These are phyloP conservation scores for Drosophila virilis DNA, from an alignment of 1,140 invertebrate genomes.

Conservation along the genomic window DNA sequence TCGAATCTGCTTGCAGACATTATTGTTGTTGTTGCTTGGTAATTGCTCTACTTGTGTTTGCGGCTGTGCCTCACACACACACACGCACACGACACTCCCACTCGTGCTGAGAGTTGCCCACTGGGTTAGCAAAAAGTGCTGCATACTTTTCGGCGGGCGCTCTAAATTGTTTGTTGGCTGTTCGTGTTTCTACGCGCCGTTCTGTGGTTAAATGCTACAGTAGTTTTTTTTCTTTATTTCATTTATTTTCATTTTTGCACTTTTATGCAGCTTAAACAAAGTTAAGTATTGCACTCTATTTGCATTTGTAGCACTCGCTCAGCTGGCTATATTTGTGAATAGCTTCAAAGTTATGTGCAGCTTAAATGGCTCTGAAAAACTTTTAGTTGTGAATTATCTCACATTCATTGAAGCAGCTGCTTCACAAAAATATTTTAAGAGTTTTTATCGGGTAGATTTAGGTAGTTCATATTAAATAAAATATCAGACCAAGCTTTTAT, in stretches of 20 bases:
- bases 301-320: constrained; percentile 23
- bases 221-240: not conserved
- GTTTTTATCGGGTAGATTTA: not conserved
- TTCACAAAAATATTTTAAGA: constrained; percentile 1
- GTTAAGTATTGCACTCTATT: constrained; percentile 36
- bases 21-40: constrained; percentile 39
- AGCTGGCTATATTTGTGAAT: constrained; percentile 20
- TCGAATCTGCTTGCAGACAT: constrained; percentile 48
- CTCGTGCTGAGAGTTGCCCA: not conserved
- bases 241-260: constrained; percentile 3
- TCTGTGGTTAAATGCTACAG: not conserved
- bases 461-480: not conserved
- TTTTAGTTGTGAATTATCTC: not conserved
- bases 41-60: constrained; percentile 63
- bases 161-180: constrained; percentile 13
- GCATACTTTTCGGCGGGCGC: constrained; percentile 54
- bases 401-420: not conserved
- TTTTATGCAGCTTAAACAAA: constrained; percentile 20
- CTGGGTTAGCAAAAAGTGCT: constrained; percentile 48
- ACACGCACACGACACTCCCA: constrained; percentile 8
- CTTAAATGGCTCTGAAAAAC: not conserved
- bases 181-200: not conserved
- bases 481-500: too few relatives aligned
- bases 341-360: constrained; percentile 6
- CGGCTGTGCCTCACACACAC: constrained; percentile 26